phyloP scores from a whole-genome alignment of 2,113 vertebrate genomes.

The Andinoacara biseriatus region DNA sequence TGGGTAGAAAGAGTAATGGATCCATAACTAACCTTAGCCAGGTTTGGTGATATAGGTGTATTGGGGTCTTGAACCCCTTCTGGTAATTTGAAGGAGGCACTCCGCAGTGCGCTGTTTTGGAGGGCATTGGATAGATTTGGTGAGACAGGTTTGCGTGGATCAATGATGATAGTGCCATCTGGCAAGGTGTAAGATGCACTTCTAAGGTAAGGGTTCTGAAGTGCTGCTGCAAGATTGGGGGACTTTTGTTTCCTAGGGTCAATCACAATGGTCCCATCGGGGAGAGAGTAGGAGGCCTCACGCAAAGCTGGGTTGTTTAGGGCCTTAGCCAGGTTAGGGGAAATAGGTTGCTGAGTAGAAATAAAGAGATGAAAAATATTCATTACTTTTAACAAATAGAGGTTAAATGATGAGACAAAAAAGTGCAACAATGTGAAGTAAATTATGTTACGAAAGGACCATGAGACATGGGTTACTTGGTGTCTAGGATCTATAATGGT shows the following conservation, averaged over 20 bases:
- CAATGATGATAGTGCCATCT: slow-evolving; percentile 78
- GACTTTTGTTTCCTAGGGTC: slow-evolving; percentile 60
- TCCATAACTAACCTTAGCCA: slow-evolving; percentile 54
- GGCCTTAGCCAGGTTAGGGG: slow-evolving; percentile 69
- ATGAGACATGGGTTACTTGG: slow-evolving; percentile 52
- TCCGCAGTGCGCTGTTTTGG: slow-evolving; percentile 65
- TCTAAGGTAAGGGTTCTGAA: slow-evolving; percentile 77
- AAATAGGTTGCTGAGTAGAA: slow-evolving; percentile 64
- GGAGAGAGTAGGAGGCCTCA: slow-evolving; percentile 69
- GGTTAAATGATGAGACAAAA: neutral
- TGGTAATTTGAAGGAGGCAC: slow-evolving; percentile 70
- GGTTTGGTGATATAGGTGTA: slow-evolving; percentile 64
- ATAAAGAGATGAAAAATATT: neutral
- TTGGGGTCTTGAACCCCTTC: slow-evolving; percentile 71
- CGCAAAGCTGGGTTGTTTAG: slow-evolving; percentile 68
- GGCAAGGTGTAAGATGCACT: slow-evolving; percentile 77
- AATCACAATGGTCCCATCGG: slow-evolving; percentile 75
- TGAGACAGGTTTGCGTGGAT: slow-evolving; percentile 71
- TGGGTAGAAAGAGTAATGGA: neutral
- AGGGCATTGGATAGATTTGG: slow-evolving; percentile 74
- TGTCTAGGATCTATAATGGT: slow-evolving; percentile 70
- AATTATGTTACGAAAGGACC: neutral
- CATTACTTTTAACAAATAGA: neutral
- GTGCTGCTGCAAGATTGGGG: slow-evolving; percentile 73
- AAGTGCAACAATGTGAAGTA: neutral